Evolutionary conservation across 1,140 invertebrate genomes (phyloP), one percentile per base, ranked within the genome.

Genomic region (Cherax destructor): DNA sequence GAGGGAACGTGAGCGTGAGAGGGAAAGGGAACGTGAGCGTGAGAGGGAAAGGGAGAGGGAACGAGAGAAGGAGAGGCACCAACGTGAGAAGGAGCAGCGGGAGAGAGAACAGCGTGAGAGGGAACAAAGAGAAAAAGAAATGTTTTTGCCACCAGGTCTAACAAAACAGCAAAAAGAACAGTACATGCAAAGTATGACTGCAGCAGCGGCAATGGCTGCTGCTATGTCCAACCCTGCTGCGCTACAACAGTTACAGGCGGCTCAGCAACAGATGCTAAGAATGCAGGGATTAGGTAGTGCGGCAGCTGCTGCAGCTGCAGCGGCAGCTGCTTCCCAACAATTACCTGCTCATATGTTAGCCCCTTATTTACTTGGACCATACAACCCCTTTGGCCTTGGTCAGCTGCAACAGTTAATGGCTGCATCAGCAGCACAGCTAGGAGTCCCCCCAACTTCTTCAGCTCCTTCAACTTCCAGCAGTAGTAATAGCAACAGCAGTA

Each of bases 371-470:
- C 95, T 98, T 49, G 91, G 91, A 56, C 92, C 91, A 30, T 93
- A 93, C 83, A 93, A 93, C 80, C 92, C 92, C 49, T 93, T 93
- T 91, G 91, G 91, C 52, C 95, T 98, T 5, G 98, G 98, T 94
- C 97, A 97, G 0, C 98, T 98, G 94, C 97, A 98, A 95, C 95
- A 98, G 93, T 97, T 97, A 76, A 97, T 97, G 97, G 97, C 96
- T 76, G 94, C 93, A 56, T 96, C 97, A 96, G 96, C 96, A 72
- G 94, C 94, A 78, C 96, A 97, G 93, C 41, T 93, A 69, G 91
- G 92, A 76, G 93, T 89, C 79, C 74, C 90, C 85, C 83, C 81
- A 41, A 84, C 92, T 78, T 92, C 92, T 24, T 88, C 88, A 61
- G 84, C 96, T 94, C 95, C 94, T 92, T 91, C 93, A 83, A 86